These are phyloP conservation scores for Tachycineta bicolor DNA, from an alignment of 2,113 vertebrate genomes.

Conservation along the genomic window DNA sequence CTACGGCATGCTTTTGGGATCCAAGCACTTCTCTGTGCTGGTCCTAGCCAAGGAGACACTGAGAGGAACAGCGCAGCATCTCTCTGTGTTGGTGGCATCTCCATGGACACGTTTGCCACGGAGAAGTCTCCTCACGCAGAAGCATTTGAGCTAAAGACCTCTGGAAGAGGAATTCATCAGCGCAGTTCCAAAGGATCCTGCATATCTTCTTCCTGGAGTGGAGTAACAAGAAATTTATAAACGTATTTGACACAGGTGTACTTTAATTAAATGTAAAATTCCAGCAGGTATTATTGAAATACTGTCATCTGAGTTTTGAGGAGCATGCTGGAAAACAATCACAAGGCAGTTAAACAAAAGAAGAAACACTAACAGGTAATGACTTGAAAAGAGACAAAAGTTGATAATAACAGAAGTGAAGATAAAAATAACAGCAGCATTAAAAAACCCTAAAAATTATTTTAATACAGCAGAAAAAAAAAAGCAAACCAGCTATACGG, in stretches of 20 bases:
- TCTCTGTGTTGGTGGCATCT: neutral
- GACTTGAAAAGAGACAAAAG: neutral
- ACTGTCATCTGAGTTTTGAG: neutral
- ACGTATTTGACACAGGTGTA: neutral
- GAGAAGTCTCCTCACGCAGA: neutral
- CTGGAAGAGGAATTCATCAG: neutral
- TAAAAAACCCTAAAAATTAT: neutral
- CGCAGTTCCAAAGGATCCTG: neutral
- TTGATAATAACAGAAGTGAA: neutral
- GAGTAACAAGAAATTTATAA: neutral
- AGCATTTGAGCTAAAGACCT: neutral
- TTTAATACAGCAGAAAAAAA: neutral
- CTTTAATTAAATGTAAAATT: neutral
- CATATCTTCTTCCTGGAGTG: neutral
- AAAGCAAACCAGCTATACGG: neutral
- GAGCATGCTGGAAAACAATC: neutral
- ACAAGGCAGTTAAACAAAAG: neutral
- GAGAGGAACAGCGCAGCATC: neutral
- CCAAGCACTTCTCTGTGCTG: neutral
- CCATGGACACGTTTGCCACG: accelerated
- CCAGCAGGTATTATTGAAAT: neutral
- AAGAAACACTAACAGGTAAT: neutral
- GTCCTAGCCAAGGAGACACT: accelerated
- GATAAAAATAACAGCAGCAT: neutral
- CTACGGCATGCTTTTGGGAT: neutral